Conservation (phyloP, 2,888 invertebrate genomes). For the Himalopsyche anomala region DNA sequence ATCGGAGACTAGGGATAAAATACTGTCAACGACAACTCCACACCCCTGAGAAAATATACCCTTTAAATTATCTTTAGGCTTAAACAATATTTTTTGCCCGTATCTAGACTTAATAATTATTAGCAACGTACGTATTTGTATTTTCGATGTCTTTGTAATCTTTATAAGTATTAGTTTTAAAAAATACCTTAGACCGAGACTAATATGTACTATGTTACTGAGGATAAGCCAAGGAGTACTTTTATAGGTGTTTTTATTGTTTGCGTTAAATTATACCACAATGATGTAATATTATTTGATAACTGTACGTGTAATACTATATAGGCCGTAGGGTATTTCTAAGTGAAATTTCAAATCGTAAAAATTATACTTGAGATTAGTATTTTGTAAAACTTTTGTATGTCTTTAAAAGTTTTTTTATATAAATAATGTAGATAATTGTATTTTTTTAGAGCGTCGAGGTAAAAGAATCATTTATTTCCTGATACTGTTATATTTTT, state of each 20-base stretch:
- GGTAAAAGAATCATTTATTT: not conserved
- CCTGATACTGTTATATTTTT: not conserved
- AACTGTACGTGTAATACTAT: not conserved
- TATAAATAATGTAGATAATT: conserved; percentile 10
- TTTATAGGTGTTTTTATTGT: conserved; percentile 5
- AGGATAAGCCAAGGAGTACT: conserved; percentile 9
- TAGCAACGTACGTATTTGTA: not conserved
- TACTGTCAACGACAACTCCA: too few relatives aligned
- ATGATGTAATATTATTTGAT: conserved; percentile 5
- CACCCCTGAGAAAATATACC: not conserved
- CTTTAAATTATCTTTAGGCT: not conserved
- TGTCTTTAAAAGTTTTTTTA: not conserved
- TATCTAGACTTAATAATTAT: conserved; percentile 22
- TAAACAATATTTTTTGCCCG: not conserved
- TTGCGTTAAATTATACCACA: not conserved
- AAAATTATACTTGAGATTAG: conserved; percentile 26
- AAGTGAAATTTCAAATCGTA: not conserved
- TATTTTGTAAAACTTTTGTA: conserved; percentile 21
- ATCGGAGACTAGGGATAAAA: too few relatives aligned
- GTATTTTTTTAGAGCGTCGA: conserved; percentile 23
- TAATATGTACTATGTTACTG: conserved; percentile 26
- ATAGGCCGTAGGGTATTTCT: not conserved
- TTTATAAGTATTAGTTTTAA: conserved; percentile 3
- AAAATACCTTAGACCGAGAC: conserved; percentile 13
- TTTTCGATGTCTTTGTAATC: not conserved